Conservation (phyloP, 2,888 invertebrate species). For the Arenicola marina region DNA sequence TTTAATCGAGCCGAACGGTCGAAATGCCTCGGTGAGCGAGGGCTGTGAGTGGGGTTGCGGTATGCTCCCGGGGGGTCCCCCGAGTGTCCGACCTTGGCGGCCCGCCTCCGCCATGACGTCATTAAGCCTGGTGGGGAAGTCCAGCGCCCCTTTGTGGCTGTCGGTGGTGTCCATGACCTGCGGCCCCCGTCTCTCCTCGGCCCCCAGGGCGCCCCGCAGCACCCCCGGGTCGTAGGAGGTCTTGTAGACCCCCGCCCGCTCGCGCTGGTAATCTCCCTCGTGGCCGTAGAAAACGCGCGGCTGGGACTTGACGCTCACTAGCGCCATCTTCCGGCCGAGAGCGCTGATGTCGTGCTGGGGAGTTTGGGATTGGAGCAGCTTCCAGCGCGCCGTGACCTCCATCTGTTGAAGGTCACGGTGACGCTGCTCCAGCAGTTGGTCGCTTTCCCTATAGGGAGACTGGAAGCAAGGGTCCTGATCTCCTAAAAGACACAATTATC, state of each 20-base stretch:
- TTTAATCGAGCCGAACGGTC: slow-evolving; percentile 20
- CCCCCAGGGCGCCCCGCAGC: slow-evolving; percentile 47
- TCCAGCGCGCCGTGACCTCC: slow-evolving; percentile 52
- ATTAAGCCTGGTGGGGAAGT: slow-evolving; percentile 42
- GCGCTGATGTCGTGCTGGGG: slow-evolving; percentile 49
- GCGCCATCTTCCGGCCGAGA: slow-evolving; percentile 45
- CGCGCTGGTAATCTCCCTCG: slow-evolving; percentile 52
- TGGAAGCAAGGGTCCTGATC: not conserved
- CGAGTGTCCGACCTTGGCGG: slow-evolving; percentile 40
- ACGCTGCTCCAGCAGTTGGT: slow-evolving; percentile 39
- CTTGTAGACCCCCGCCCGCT: slow-evolving; percentile 54
- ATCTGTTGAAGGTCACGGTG: slow-evolving; percentile 46
- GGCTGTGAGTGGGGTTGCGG: slow-evolving; percentile 29
- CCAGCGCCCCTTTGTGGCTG: slow-evolving; percentile 48
- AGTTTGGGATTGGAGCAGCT: slow-evolving; percentile 44
- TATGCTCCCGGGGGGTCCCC: slow-evolving; percentile 29
- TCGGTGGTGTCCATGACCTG: slow-evolving; percentile 44
- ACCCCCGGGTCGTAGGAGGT: slow-evolving; percentile 53
- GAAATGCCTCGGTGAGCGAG: slow-evolving; percentile 27
- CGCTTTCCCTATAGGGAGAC: not conserved
- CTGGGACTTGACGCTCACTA: slow-evolving; percentile 16
- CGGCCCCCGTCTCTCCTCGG: slow-evolving; percentile 40
- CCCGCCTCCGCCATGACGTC: slow-evolving; percentile 40
- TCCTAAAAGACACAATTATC: no score
- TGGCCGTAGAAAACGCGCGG: slow-evolving; percentile 51